Conservation (phyloP, 37 sponge, comb jelly and placozoan species). For the Diacarnus erythraeanus region DNA sequence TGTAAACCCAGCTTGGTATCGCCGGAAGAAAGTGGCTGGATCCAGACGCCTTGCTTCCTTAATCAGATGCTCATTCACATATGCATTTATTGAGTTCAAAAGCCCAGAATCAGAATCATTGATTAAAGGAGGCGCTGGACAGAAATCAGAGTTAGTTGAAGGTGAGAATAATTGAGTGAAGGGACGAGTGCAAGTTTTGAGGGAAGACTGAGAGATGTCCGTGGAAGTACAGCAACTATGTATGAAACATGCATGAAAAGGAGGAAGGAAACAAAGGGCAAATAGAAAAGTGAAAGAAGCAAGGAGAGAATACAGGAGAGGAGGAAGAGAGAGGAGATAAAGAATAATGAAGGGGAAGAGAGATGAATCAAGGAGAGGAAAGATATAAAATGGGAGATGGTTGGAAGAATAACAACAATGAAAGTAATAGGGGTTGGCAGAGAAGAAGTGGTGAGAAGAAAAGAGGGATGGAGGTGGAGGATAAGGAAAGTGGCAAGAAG, state of each 20-base stretch:
- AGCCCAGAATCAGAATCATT: neutral
- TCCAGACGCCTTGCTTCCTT: neutral
- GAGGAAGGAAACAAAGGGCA: neutral
- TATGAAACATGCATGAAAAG: neutral
- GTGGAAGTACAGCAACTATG: constrained; percentile 36
- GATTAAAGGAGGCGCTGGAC: constrained; percentile 59
- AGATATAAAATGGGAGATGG: too few relatives aligned
- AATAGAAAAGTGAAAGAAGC: neutral
- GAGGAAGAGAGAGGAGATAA: neutral
- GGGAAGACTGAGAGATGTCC: neutral
- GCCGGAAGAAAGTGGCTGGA: constrained; percentile 27
- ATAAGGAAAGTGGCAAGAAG: too few relatives aligned
- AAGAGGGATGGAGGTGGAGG: too few relatives aligned
- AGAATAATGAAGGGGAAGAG: too few relatives aligned
- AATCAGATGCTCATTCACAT: constrained; percentile 64
- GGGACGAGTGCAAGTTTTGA: constrained; percentile 12
- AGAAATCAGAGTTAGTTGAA: constrained; percentile 9
- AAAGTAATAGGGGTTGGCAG: too few relatives aligned
- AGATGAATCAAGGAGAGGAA: too few relatives aligned
- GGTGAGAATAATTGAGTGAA: neutral
- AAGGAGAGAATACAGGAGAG: neutral
- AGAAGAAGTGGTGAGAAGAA: too few relatives aligned
- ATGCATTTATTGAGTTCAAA: constrained; percentile 38
- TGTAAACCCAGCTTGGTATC: constrained; percentile 42
- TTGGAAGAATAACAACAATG: too few relatives aligned